Percentiles rank a stretch among this genome's conserved stretches.
phyloP scores from a whole-genome alignment of 2,888 invertebrate genomes.

The Nasonovia ribisnigri region DNA sequence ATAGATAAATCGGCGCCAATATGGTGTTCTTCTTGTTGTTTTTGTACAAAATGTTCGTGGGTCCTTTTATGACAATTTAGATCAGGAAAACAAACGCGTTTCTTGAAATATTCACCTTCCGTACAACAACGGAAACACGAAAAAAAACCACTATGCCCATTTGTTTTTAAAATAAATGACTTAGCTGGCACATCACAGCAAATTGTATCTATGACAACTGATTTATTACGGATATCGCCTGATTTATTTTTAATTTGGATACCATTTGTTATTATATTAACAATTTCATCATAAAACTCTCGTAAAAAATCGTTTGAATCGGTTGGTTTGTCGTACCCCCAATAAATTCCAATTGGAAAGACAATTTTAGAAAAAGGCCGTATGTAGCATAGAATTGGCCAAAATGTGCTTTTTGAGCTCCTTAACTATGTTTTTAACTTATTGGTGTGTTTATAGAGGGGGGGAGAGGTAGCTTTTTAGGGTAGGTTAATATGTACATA shows the following conservation, averaged over 20 bases:
- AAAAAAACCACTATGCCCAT: neutral
- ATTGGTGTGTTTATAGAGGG: no score
- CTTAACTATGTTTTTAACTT: no score
- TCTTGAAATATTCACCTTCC: neutral
- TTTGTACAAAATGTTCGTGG: neutral
- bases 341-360: neutral
- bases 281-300: neutral
- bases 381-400: neutral
- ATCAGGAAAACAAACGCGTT: constrained; percentile 2
- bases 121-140: neutral
- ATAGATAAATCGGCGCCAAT: neutral
- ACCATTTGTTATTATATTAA: neutral
- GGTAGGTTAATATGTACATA: no score
- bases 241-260: neutral
- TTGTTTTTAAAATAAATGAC: no score
- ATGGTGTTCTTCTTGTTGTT: neutral
- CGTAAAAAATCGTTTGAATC: neutral
- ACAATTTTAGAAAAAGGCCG: neutral
- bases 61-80: neutral
- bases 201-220: neutral
- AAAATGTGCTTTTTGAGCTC: neutral
- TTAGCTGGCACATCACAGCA: neutral
- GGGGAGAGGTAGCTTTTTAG: no score
- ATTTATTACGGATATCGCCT: neutral
- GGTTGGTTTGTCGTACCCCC: neutral